Conservation (phyloP, 2,113 vertebrate species). For the Chauna torquata region DNA sequence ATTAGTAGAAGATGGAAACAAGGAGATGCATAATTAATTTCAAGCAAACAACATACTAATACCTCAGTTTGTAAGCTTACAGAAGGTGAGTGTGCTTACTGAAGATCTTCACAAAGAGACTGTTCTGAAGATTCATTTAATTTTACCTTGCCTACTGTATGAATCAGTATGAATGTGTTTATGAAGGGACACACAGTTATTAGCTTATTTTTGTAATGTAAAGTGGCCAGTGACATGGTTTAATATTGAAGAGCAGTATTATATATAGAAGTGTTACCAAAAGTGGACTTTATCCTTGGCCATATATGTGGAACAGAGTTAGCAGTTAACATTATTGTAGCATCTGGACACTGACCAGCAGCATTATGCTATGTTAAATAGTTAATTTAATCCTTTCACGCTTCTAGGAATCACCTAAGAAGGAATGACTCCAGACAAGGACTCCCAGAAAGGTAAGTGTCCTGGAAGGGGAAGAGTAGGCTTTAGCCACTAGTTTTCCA, state of each 20-base stretch:
- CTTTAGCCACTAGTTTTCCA: neutral
- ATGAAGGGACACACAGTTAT: neutral
- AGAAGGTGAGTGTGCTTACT: neutral
- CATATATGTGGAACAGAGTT: neutral
- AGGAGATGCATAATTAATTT: neutral
- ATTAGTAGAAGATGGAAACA: neutral
- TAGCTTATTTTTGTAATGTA: neutral
- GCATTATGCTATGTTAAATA: neutral
- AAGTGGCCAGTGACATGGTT: neutral
- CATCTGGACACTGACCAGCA: neutral
- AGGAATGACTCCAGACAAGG: neutral
- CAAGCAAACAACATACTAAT: neutral
- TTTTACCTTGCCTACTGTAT: neutral
- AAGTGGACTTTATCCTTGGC: neutral
- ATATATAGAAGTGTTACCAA: neutral
- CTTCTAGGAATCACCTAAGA: neutral
- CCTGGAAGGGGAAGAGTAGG: neutral
- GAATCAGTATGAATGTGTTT: neutral
- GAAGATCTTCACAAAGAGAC: neutral
- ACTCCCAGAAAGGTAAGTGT: neutral
- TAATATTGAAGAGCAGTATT: neutral
- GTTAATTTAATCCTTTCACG: neutral
- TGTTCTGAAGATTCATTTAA: neutral
- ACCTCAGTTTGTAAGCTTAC: neutral
- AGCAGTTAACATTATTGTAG: neutral